These are phyloP conservation scores for Neodiprion pinetum DNA, from an alignment of 1,140 invertebrate species.

Conservation along the genomic window DNA sequence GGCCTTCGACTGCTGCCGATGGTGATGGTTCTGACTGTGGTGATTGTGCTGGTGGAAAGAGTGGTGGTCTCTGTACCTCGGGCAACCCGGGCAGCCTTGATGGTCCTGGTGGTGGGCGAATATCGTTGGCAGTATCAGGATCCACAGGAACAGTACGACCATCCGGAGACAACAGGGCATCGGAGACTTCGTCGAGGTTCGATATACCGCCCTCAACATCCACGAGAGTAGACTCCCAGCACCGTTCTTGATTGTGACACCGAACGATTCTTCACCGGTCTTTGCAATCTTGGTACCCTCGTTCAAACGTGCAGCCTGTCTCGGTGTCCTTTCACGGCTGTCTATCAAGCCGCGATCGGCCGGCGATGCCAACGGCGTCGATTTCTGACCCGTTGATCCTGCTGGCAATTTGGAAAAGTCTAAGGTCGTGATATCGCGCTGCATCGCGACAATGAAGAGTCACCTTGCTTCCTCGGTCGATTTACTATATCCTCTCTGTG, in stretches of 20 bases:
- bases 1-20: constrained; percentile 1
- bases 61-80: constrained; percentile 47
- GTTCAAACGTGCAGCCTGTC: too few relatives aligned
- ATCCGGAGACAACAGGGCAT: not conserved
- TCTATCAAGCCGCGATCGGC: too few relatives aligned
- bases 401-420: not conserved
- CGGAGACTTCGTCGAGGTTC: too few relatives aligned
- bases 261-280: too few relatives aligned
- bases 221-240: too few relatives aligned
- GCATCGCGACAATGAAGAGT: not conserved
- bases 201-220: too few relatives aligned
- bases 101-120: constrained; percentile 27
- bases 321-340: too few relatives aligned
- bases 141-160: not conserved
- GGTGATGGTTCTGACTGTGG: constrained; percentile 33
- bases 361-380: too few relatives aligned
- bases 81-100: constrained; percentile 56
- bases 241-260: too few relatives aligned
- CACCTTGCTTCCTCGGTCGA: not conserved
- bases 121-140: not conserved
- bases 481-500: not conserved
- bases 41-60: constrained; percentile 36
- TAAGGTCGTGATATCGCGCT: constrained; percentile 1
- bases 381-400: too few relatives aligned
- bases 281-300: too few relatives aligned